These are phyloP conservation scores for Chironomus striatipennis DNA, from an alignment of 1,140 invertebrate genomes.

Conservation along the genomic window DNA sequence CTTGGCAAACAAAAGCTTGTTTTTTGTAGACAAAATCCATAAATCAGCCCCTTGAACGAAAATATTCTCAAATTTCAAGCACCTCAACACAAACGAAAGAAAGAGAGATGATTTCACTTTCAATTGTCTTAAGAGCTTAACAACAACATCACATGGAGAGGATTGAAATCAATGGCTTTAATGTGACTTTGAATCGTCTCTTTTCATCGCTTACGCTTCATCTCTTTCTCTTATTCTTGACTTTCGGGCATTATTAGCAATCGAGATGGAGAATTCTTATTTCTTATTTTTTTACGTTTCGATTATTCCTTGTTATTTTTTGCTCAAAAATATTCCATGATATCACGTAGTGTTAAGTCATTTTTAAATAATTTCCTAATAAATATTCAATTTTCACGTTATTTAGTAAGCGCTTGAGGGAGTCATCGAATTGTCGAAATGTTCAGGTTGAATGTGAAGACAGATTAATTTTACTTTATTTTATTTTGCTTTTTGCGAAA, in stretches of 20 bases:
- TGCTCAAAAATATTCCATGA: not conserved
- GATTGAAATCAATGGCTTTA: not conserved
- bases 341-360: not conserved
- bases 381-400: not conserved
- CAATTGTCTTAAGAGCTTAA: not conserved
- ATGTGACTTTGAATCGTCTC: not conserved
- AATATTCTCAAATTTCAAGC: too few relatives aligned
- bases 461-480: too few relatives aligned
- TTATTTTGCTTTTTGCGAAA: too few relatives aligned
- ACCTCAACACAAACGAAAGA: not conserved
- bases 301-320: not conserved
- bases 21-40: too few relatives aligned
- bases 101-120: conserved; percentile 13
- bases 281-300: not conserved
- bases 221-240: not conserved
- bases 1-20: too few relatives aligned
- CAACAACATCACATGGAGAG: not conserved
- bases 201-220: not conserved
- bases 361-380: conserved; percentile 2
- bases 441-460: too few relatives aligned
- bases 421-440: not conserved
- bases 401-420: not conserved
- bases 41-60: too few relatives aligned
- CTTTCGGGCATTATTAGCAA: not conserved
- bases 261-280: not conserved